phyloP scores from a whole-genome alignment of 2,113 vertebrate species.

The Ceyx cyanopectus region DNA sequence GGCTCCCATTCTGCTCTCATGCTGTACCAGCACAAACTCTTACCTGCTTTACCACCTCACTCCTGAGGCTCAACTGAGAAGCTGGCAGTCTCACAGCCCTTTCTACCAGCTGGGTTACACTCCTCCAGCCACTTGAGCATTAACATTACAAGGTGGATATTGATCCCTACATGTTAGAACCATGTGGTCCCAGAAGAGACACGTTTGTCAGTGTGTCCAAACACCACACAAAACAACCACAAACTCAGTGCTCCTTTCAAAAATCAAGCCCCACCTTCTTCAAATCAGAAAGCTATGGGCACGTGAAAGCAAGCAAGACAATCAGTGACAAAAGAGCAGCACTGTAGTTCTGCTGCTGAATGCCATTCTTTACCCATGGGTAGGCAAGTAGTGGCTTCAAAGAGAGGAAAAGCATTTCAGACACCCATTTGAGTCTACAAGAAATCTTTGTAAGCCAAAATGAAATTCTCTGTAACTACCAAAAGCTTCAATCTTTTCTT shows the following conservation, averaged over 20 bases:
- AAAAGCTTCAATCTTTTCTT: not conserved
- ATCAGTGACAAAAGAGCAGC: not conserved
- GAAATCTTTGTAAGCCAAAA: slow-evolving; percentile 20
- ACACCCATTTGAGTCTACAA: not conserved
- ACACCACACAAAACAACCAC: not conserved
- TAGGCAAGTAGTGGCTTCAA: slow-evolving; percentile 26
- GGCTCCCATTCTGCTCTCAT: not conserved
- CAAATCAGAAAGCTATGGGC: not conserved
- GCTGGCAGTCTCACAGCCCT: not conserved
- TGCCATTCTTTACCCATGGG: not conserved
- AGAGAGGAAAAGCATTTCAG: not conserved
- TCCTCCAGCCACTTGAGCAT: not conserved
- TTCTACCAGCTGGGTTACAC: not conserved
- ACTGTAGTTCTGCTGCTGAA: not conserved
- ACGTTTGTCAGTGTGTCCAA: not conserved
- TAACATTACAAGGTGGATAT: not conserved
- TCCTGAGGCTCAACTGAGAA: not conserved
- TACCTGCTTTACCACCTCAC: not conserved
- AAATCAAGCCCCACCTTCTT: not conserved
- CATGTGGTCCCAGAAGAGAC: not conserved
- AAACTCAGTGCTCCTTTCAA: not conserved
- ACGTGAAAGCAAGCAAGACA: not conserved
- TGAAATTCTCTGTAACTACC: not conserved
- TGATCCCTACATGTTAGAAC: not conserved
- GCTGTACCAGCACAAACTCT: not conserved